phyloP scores from a whole-genome alignment of 2,113 vertebrate genomes.

The Boulengeromyrus knoepffleri region DNA sequence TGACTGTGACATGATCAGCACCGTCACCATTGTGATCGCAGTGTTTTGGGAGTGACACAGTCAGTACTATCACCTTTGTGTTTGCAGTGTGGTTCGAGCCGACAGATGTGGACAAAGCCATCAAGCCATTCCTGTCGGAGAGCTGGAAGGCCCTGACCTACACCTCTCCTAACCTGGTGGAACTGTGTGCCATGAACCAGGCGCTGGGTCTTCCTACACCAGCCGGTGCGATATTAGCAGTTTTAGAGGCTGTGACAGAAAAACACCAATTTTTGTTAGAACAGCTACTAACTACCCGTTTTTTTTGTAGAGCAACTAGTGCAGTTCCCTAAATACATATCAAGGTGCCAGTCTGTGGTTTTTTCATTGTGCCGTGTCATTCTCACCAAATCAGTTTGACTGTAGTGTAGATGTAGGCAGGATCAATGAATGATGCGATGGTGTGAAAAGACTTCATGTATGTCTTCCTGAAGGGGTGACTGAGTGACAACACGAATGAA shows the following conservation, averaged over 20 bases:
- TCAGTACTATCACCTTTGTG: not conserved
- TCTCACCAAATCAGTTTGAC: not conserved
- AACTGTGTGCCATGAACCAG: slow-evolving; percentile 71
- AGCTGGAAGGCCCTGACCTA: slow-evolving; percentile 76
- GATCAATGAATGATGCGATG: not conserved
- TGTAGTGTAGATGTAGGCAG: not conserved
- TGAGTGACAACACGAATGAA: not conserved
- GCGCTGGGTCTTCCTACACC: slow-evolving; percentile 65
- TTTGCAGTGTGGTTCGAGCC: slow-evolving; percentile 83
- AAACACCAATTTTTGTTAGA: not conserved
- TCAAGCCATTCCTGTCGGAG: slow-evolving; percentile 78
- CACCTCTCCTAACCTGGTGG: slow-evolving; percentile 75
- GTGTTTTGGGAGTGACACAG: not conserved
- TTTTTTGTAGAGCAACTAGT: not conserved
- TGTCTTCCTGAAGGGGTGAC: not conserved
- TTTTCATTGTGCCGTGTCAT: not conserved
- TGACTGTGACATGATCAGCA: not conserved
- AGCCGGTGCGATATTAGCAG: slow-evolving; percentile 56
- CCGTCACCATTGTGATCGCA: not conserved
- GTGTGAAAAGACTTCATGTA: not conserved
- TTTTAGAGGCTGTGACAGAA: not conserved
- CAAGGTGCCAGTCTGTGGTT: not conserved
- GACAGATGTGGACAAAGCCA: slow-evolving; percentile 73
- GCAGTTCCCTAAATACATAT: not conserved
- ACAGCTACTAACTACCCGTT: not conserved